Conservation (phyloP, 2,113 vertebrate genomes). For the Dryoscopus gambensis region DNA sequence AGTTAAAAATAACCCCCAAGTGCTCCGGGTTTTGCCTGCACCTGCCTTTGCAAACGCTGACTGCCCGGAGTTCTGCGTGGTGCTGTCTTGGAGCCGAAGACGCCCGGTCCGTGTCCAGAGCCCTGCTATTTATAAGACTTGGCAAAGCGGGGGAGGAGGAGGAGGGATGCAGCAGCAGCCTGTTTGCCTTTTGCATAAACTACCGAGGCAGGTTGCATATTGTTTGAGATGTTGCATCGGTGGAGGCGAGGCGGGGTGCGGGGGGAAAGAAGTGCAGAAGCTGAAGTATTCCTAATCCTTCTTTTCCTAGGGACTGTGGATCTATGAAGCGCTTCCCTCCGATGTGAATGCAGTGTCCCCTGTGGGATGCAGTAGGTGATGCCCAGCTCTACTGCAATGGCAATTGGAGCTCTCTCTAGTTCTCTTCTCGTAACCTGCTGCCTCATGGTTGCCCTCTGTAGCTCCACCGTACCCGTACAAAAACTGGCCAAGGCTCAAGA, state of each 20-base stretch:
- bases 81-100: not conserved
- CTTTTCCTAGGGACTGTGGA: conserved; percentile 69
- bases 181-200: conserved; percentile 23
- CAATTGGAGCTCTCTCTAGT: conserved; percentile 82
- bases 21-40: not conserved
- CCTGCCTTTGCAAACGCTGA: not conserved
- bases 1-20: not conserved
- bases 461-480: conserved; percentile 82
- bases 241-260: not conserved
- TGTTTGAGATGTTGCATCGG: not conserved
- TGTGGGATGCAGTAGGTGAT: conserved; percentile 88
- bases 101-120: not conserved
- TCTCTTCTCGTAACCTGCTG: conserved; percentile 88
- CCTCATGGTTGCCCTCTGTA: conserved; percentile 84
- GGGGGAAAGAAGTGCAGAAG: not conserved
- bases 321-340: conserved; percentile 62
- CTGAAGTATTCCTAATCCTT: conserved; percentile 61
- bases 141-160: not conserved
- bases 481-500: conserved; percentile 75
- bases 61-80: not conserved
- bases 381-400: conserved; percentile 88
- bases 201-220: conserved; percentile 4
- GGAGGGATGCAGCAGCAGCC: conserved; percentile 14
- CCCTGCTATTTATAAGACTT: conserved; percentile 19
- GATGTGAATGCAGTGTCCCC: conserved; percentile 85